These are phyloP conservation scores for Folsomia manolachei DNA, from an alignment of 2,888 invertebrate genomes.

Conservation along the genomic window DNA sequence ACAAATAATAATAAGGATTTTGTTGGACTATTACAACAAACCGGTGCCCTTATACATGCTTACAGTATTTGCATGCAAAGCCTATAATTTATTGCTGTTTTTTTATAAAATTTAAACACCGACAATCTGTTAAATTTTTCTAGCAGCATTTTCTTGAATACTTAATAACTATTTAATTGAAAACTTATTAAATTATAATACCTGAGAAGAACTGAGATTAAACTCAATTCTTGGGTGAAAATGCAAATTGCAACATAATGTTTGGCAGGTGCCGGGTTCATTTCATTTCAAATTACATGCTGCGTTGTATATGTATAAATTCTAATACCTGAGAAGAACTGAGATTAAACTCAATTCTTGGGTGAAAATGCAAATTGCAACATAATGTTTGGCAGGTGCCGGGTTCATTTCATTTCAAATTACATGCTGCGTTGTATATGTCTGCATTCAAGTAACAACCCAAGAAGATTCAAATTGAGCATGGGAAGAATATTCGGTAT, in stretches of 20 bases:
- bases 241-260: neutral
- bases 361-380: neutral
- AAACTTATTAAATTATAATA: slow-evolving; percentile 1
- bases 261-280: neutral
- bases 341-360: neutral
- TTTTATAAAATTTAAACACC: neutral
- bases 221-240: neutral
- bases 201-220: neutral
- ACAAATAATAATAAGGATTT: neutral
- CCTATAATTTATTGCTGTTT: slow-evolving; percentile 18
- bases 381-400: neutral
- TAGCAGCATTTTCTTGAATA: neutral
- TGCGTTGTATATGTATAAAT: too few species aligned
- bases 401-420: neutral
- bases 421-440: too few species aligned
- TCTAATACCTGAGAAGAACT: too few species aligned
- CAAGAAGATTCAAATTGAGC: neutral
- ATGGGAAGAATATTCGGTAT: too few species aligned
- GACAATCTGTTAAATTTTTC: slow-evolving; percentile 14
- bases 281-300: too few species aligned
- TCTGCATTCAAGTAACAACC: too few species aligned
- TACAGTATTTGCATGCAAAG: neutral
- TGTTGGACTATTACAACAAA: neutral
- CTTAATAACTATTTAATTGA: slow-evolving; percentile 19
- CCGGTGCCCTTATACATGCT: neutral